Evolutionary conservation across 1,140 invertebrate genomes (phyloP).

Genomic region (Tetragonula clypearis): DNA sequence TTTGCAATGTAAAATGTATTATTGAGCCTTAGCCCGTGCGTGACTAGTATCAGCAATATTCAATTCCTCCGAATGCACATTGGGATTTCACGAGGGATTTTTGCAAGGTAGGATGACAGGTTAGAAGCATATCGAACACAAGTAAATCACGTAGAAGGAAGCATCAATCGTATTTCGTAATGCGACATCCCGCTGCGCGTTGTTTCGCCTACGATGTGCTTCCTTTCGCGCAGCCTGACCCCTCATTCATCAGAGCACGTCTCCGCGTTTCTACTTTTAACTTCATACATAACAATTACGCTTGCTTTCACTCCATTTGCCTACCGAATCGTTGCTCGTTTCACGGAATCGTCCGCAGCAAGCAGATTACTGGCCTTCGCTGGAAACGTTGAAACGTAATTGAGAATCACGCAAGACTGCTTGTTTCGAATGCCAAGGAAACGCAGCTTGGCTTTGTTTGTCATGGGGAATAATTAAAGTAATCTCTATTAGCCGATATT

Average conservation of each 20-base stretch:
- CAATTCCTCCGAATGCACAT: too few relatives aligned
- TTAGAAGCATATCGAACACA: constrained; percentile 50
- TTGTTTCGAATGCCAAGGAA: background rate
- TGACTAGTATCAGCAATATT: too few relatives aligned
- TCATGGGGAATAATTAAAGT: constrained; percentile 6
- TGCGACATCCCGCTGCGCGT: constrained; percentile 40
- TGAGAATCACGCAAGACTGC: background rate
- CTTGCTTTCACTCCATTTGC: constrained; percentile 49
- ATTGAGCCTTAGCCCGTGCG: too few relatives aligned
- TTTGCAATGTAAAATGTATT: too few relatives aligned
- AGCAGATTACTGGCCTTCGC: constrained; percentile 35
- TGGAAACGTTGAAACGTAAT: constrained; percentile 30
- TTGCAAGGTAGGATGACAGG: too few relatives aligned
- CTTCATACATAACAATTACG: constrained; percentile 68
- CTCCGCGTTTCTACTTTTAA: constrained; percentile 63
- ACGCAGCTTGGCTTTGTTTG: constrained; percentile 1
- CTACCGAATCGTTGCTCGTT: constrained; percentile 35
- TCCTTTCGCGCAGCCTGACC: constrained; percentile 57
- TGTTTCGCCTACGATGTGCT: constrained; percentile 56
- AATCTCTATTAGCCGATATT: constrained; percentile 6
- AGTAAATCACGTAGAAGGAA: constrained; percentile 18
- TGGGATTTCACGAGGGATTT: too few relatives aligned
- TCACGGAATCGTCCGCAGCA: constrained; percentile 38
- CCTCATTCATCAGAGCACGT: constrained; percentile 66
- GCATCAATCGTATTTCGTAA: constrained; percentile 52